phyloP scores from a whole-genome alignment of 2,113 vertebrate genomes.

The Alaudala cheleensis region DNA sequence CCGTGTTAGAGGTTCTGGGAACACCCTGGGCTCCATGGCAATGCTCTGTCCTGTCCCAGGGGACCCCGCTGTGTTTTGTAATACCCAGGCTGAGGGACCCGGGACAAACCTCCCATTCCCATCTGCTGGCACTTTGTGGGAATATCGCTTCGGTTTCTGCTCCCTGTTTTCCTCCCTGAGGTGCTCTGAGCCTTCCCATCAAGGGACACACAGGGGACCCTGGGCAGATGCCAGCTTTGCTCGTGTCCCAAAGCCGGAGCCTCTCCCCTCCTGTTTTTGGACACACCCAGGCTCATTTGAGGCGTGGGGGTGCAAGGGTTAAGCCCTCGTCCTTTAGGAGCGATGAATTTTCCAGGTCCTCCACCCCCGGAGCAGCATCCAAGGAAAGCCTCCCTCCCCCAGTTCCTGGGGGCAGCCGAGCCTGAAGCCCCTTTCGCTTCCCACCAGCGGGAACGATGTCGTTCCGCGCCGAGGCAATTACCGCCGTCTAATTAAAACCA shows the following conservation, averaged over 20 bases:
- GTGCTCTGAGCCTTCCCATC: accelerated
- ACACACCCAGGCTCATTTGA: neutral
- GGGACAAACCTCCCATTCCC: neutral
- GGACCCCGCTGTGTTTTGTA: neutral
- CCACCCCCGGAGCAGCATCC: neutral
- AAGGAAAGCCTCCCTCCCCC: neutral
- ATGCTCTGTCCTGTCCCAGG: neutral
- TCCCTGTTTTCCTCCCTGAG: neutral
- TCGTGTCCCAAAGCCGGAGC: accelerated
- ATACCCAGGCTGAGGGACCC: neutral
- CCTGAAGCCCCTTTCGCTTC: conserved; percentile 36
- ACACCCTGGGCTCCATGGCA: accelerated
- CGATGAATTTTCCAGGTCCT: neutral
- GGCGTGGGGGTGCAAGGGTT: neutral
- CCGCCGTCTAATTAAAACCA: conserved; percentile 56
- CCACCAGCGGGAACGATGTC: neutral
- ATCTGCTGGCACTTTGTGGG: neutral
- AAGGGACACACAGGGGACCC: no score
- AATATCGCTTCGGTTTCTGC: neutral
- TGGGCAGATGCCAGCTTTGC: neutral
- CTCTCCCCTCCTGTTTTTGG: neutral
- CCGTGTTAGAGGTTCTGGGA: neutral
- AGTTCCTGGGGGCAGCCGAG: conserved; percentile 3
- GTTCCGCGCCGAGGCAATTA: conserved; percentile 23
- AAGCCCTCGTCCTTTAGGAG: neutral